Conservation (phyloP, 35 echinoderm and acorn worm genomes). For the Hemicentrotus pulcherrimus region DNA sequence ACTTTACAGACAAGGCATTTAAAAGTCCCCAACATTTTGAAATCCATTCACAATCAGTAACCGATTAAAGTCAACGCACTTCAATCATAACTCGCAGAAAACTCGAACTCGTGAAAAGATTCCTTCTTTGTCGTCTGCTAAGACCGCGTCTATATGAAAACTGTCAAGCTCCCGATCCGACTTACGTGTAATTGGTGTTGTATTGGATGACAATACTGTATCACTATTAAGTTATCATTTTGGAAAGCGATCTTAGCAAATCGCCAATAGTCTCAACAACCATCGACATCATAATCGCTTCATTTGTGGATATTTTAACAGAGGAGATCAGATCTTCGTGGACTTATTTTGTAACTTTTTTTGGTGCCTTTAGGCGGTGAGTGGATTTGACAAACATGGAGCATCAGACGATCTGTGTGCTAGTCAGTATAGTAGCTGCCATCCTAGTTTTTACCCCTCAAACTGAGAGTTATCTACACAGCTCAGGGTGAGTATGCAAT, state of each 20-base stretch:
- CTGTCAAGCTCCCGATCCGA: not conserved
- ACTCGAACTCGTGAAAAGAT: not conserved
- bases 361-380: not conserved
- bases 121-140: not conserved
- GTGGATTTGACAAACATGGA: not conserved
- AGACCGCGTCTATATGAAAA: not conserved
- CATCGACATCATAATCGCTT: not conserved
- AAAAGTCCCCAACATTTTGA: not conserved
- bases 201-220: not conserved
- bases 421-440: not conserved
- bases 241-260: not conserved
- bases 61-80: not conserved
- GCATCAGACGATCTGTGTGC: not conserved
- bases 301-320: not conserved
- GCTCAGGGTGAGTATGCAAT: not conserved
- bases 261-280: not conserved
- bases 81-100: not conserved
- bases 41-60: not conserved
- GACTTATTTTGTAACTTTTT: not conserved
- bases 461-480: not conserved
- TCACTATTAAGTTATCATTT: not conserved
- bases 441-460: not conserved
- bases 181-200: not conserved
- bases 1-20: not conserved
- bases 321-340: not conserved